Conservation (phyloP, 2,113 vertebrate species). For the Thalassoma bifasciatum region DNA sequence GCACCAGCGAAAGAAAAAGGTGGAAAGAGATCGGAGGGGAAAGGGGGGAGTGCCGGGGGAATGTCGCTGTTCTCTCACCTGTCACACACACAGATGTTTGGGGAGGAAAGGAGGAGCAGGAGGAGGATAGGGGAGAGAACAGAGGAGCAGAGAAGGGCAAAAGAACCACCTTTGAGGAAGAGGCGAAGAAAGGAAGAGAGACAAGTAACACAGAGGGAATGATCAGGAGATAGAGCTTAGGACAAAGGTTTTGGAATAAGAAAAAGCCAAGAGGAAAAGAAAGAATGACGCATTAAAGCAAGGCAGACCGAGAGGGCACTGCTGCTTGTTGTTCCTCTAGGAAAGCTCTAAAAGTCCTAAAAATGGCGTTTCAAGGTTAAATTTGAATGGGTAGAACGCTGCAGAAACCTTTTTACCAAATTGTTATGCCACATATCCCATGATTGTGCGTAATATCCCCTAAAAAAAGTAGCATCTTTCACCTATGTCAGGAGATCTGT, state of each 20-base stretch:
- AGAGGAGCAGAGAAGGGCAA: conserved; percentile 68
- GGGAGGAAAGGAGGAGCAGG: conserved; percentile 61
- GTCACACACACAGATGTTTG: conserved; percentile 81
- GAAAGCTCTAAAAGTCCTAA: conserved; percentile 4
- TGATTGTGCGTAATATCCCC: too few species aligned
- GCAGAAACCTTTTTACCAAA: too few species aligned
- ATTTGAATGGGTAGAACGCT: too few species aligned
- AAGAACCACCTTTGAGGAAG: conserved; percentile 49
- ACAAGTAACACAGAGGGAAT: conserved; percentile 25
- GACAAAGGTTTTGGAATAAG: conserved; percentile 20
- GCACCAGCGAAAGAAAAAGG: conserved; percentile 8
- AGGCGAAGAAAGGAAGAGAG: conserved; percentile 31
- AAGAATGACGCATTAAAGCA: conserved; percentile 23
- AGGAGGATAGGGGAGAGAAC: conserved; percentile 49
- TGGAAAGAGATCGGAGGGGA: conserved; percentile 27
- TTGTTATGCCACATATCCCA: too few species aligned
- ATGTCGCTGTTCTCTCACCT: conserved; percentile 68
- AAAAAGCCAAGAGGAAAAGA: conserved; percentile 1
- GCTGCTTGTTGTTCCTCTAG: neutral
- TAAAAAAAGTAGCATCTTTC: too few species aligned
- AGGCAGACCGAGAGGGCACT: neutral
- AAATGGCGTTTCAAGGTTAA: neutral
- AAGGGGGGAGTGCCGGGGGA: conserved; percentile 51
- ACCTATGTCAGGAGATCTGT: too few species aligned
- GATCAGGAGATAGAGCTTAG: conserved; percentile 33